Evolutionary conservation across 2,113 vertebrate genomes (phyloP).

Genomic region (Seriola quinqueradiata): DNA sequence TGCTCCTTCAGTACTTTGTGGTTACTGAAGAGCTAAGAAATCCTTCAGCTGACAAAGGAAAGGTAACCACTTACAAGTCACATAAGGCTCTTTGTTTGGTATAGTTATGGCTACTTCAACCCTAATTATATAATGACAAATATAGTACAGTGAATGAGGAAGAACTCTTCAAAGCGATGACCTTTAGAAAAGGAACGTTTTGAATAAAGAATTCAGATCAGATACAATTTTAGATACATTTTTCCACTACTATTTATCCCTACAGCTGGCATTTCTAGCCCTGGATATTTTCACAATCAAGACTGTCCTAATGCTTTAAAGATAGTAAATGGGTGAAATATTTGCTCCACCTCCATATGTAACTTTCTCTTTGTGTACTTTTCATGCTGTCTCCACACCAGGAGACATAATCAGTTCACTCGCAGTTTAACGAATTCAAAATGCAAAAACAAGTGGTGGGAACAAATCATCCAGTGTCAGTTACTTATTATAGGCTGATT

Average conservation of each 20-base stretch:
- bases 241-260: neutral
- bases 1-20: slow-evolving; percentile 20
- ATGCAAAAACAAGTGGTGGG: neutral
- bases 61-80: slow-evolving; percentile 34
- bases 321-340: no score
- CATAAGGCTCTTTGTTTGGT: slow-evolving; percentile 20
- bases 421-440: neutral
- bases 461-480: neutral
- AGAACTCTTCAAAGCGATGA: neutral
- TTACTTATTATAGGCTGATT: neutral
- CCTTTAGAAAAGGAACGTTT: neutral
- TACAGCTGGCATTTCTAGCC: neutral
- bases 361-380: neutral
- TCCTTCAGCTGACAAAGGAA: slow-evolving; percentile 43
- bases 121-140: neutral
- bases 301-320: neutral
- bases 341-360: neutral
- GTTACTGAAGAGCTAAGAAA: slow-evolving; percentile 32
- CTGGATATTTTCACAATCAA: neutral
- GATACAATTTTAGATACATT: neutral
- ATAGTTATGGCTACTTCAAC: neutral
- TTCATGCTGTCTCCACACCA: no score
- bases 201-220: neutral
- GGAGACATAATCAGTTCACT: neutral
- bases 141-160: neutral